Evolutionary conservation across 2,113 vertebrate species (phyloP).

Genomic region (Alethe diademata): DNA sequence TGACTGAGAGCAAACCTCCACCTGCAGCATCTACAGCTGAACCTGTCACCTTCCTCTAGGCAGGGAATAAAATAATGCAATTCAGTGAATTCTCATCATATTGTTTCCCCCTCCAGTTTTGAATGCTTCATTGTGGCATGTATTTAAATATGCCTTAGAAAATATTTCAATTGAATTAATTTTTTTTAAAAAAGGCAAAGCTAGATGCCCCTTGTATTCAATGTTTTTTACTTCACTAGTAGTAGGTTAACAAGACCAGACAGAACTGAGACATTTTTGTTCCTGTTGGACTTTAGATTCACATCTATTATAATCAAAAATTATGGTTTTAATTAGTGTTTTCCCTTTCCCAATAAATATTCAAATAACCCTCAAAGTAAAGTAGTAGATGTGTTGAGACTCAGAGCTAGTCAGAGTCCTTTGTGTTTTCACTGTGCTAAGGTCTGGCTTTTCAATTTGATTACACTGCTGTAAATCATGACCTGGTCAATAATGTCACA

Average conservation of each 20-base stretch:
- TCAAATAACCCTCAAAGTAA: neutral
- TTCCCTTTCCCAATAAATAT: neutral
- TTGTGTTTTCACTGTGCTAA: neutral
- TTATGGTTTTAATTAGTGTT: neutral
- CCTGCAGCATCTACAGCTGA: neutral
- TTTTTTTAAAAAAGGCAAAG: neutral
- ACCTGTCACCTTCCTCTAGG: neutral
- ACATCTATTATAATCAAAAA: neutral
- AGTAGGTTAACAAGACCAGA: neutral
- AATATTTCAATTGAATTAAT: neutral
- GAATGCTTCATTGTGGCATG: neutral
- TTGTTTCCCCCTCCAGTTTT: neutral
- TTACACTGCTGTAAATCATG: neutral
- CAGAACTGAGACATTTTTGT: neutral
- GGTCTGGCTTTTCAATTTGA: neutral
- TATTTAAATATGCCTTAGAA: neutral
- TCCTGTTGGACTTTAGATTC: neutral
- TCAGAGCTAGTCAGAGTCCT: neutral
- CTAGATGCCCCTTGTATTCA: neutral
- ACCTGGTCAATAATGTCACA: neutral
- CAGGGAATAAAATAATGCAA: neutral
- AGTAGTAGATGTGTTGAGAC: neutral
- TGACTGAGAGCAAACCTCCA: neutral
- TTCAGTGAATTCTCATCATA: neutral
- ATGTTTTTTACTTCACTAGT: neutral